Evolutionary conservation across 2,888 invertebrate species (phyloP).

Genomic region (Phytoseiulus persimilis): DNA sequence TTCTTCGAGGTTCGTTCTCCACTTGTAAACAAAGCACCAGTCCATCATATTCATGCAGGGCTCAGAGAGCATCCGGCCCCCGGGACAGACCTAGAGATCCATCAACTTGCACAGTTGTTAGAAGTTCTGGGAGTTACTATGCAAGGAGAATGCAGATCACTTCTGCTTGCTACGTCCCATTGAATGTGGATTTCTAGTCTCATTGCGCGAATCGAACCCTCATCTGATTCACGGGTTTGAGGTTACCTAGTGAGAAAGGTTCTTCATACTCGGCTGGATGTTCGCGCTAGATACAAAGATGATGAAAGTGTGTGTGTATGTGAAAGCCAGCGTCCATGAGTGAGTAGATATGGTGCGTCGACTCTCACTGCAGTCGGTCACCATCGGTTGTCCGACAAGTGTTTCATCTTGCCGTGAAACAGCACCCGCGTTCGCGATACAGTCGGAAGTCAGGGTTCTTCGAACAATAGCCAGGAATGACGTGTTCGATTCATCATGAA

Average conservation of each 20-base stretch:
- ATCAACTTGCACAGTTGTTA: not conserved
- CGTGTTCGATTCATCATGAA: too few species aligned
- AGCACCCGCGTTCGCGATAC: too few species aligned
- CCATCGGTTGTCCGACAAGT: too few species aligned
- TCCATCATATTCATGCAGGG: not conserved
- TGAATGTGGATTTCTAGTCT: not conserved
- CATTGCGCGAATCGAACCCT: not conserved
- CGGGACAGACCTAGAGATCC: not conserved
- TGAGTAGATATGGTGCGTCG: too few species aligned
- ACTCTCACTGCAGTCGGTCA: too few species aligned
- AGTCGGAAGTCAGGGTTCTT: too few species aligned
- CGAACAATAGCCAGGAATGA: too few species aligned
- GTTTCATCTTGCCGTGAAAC: too few species aligned
- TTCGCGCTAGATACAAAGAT: not conserved
- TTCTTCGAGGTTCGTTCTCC: not conserved
- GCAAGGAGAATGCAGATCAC: not conserved
- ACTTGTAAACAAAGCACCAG: not conserved
- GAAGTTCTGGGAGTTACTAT: not conserved
- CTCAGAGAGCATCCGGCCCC: not conserved
- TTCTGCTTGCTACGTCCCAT: not conserved
- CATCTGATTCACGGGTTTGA: not conserved
- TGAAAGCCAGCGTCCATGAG: too few species aligned
- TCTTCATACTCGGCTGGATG: not conserved
- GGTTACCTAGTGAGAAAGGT: not conserved
- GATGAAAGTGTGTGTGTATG: not conserved